A percentile compares a stretch with the other conserved stretches of the same genome.
These are phyloP conservation scores for Coelogynopora nodosa DNA, from an alignment of 2,888 invertebrate species.

Conservation along the genomic window DNA sequence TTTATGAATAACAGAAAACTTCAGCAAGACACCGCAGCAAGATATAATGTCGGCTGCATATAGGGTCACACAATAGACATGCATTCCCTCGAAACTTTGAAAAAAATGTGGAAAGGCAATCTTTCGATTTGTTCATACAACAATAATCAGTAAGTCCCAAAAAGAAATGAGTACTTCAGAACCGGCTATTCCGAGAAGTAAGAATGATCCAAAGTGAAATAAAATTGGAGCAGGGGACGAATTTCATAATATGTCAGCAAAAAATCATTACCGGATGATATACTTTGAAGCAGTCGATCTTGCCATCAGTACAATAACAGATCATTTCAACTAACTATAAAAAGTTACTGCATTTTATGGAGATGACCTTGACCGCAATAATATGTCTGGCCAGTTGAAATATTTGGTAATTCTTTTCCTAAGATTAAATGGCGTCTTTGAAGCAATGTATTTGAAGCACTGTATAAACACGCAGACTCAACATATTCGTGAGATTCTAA, in stretches of 20 bases:
- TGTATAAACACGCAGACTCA: neutral
- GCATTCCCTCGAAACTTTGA: neutral
- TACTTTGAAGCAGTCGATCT: neutral
- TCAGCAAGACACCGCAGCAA: neutral
- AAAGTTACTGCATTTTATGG: neutral
- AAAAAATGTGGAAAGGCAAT: neutral
- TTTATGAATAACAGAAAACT: neutral
- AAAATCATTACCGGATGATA: neutral
- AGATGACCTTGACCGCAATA: neutral
- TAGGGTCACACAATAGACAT: neutral
- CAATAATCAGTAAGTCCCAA: neutral
- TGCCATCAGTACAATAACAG: neutral
- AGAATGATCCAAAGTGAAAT: neutral
- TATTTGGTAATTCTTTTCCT: neutral
- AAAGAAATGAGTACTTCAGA: neutral
- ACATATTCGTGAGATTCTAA: neutral
- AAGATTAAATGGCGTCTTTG: neutral
- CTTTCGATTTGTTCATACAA: neutral
- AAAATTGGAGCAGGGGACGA: neutral
- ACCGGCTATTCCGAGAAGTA: neutral
- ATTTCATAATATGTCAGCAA: neutral
- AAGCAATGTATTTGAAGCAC: neutral
- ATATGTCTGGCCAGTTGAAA: neutral
- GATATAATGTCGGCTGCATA: neutral
- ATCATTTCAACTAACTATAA: neutral